phyloP scores from a whole-genome alignment of 2,797 vertebrate species.

The Pipistrellus pipistrellus region DNA sequence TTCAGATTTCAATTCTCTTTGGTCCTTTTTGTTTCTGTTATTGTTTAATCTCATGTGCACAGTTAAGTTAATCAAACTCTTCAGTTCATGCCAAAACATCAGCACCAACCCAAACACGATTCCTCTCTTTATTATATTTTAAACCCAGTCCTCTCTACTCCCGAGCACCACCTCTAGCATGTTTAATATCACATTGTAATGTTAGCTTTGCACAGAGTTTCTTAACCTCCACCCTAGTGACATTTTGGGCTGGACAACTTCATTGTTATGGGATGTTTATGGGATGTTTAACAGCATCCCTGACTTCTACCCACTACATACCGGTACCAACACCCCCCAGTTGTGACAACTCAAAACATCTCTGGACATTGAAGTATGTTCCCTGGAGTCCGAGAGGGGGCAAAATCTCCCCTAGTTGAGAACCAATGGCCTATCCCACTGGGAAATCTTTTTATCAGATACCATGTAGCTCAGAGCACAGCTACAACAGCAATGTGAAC shows the following conservation, averaged over 20 bases:
- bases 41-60: constrained; percentile 9
- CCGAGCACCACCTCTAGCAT: neutral
- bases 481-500: neutral
- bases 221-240: neutral
- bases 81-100: neutral
- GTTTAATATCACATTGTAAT: neutral
- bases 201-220: neutral
- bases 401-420: neutral
- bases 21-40: neutral
- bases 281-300: neutral
- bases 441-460: neutral
- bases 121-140: neutral
- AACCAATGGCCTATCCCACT: neutral
- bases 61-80: constrained; percentile 22
- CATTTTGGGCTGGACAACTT: neutral
- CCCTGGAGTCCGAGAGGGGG: neutral
- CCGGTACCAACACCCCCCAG: neutral
- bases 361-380: neutral
- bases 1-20: constrained; percentile 15
- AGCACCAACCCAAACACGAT: neutral
- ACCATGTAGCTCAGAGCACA: neutral
- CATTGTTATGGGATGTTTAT: neutral
- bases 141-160: neutral
- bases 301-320: neutral
- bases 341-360: neutral